Base-by-base conservation (phyloP, 2,888 invertebrate genomes). In the Mactromeris polynyma region DNA sequence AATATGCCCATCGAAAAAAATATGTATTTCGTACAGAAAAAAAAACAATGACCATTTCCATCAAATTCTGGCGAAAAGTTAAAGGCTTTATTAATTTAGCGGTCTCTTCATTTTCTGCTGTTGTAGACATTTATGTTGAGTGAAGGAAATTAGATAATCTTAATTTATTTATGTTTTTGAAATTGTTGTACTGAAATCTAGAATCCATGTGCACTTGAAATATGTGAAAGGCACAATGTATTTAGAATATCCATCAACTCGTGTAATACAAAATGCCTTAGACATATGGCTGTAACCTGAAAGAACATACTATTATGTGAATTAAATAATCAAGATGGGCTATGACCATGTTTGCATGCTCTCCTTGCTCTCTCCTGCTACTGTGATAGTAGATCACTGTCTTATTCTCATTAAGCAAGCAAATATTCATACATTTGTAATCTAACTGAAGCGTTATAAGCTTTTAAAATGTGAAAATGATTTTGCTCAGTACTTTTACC, bases 281-380 rank as follows among this genome's bases (percentile, higher is more conserved):
- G 3, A 4, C 0, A 64, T 26, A 64, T 64, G 26, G 3, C 17
- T 46, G 46, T 14, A 11, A 46, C 1, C 6, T 46, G 14, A 46
- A 46, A 9, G 46, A 46, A 46, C 17, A 46, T 46, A 17, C 2
- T 17, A 46, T 46, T 46, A 46, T 17, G n/a, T n/a, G 58, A 58
- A n/a, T 58, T 21, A n/a, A n/a, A 26, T 64, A 64, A 64, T 64
- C 26, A 64, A 64, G 58, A 64, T 64, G 6, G 58, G 58, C 58
- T 64, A 64, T 64, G 26, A 64, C n/a, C 58, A n/a, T 64, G 58
- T 64, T 36, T 82, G 82, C 82, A 82, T 82, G 82, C 42, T n/a
- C n/a, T 40, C 69, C 82, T 58, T 69, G 64, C 82, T 69, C 64
- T 82, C 36, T 17, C 51, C 51, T 42, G 64, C 64, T 82, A 33